A percentile compares a stretch with the other conserved stretches of the same genome.
These are phyloP conservation scores for Maccullochella peelii DNA, from an alignment of 2,113 vertebrate genomes.

Conservation along the genomic window DNA sequence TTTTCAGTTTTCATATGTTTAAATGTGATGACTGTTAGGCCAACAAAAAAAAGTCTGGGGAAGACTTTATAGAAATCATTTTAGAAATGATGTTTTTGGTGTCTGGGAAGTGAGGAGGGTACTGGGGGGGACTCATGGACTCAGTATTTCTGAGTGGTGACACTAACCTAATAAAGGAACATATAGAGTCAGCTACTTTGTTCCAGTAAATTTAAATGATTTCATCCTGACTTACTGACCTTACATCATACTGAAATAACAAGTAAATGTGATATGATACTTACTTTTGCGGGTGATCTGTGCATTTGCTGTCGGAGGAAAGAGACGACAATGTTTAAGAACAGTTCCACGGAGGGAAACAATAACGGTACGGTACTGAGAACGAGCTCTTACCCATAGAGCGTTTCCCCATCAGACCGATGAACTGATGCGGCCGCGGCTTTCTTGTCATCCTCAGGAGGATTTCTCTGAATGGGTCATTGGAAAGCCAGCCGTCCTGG, in stretches of 20 bases:
- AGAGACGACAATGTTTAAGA: neutral
- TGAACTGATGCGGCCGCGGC: constrained; percentile 96
- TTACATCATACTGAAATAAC: neutral
- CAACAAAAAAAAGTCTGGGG: neutral
- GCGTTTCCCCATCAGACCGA: constrained; percentile 96
- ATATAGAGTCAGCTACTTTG: neutral
- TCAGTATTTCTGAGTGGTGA: neutral
- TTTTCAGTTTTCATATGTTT: too few species aligned
- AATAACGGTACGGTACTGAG: fast-evolving
- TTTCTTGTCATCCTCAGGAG: constrained; percentile 93
- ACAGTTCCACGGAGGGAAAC: neutral
- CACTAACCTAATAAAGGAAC: neutral
- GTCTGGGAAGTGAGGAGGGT: neutral
- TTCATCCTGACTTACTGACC: too few species aligned
- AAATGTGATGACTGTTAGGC: too few species aligned
- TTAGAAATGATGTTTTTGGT: neutral
- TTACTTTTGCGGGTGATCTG: constrained; percentile 96
- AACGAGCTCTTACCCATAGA: constrained; percentile 87
- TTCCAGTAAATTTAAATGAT: neutral
- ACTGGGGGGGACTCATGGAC: neutral
- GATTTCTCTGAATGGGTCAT: constrained; percentile 88
- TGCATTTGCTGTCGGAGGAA: constrained; percentile 85
- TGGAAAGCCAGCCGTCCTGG: constrained; percentile 82
- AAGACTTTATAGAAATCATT: neutral
- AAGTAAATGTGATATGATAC: constrained; percentile 63